Evolutionary conservation across 2,888 invertebrate genomes (phyloP).

Genomic region (Cheilosia soror): DNA sequence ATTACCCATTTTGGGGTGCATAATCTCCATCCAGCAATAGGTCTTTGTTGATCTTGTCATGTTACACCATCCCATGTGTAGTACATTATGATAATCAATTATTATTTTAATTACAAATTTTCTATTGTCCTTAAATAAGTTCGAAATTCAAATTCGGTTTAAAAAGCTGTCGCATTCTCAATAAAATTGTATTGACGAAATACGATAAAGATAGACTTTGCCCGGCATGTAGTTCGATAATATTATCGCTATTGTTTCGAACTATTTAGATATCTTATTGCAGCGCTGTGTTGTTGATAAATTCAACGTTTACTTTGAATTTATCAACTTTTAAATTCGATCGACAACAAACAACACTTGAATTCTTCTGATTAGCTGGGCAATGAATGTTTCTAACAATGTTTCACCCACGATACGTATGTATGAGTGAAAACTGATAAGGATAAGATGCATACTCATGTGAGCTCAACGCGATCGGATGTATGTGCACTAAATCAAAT

Average conservation of each 20-base stretch:
- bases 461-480: constrained; percentile 34
- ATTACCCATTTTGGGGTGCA: not conserved
- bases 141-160: no score
- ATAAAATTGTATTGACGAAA: constrained; percentile 2
- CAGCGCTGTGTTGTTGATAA: constrained; percentile 8
- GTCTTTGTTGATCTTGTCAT: no score
- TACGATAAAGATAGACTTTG: constrained; percentile 60
- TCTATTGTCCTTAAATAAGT: no score
- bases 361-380: constrained; percentile 37
- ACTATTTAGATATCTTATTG: constrained; percentile 25
- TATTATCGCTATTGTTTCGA: constrained; percentile 24
- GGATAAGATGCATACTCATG: constrained; percentile 47
- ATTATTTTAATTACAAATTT: no score
- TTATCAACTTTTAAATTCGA: constrained; percentile 60
- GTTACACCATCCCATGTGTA: no score
- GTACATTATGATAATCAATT: no score
- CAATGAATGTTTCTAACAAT: constrained; percentile 36
- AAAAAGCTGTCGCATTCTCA: not conserved
- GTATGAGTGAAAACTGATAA: constrained; percentile 60
- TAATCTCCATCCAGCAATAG: no score
- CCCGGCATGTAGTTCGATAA: constrained; percentile 6
- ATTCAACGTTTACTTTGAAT: not conserved
- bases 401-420: constrained; percentile 41
- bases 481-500: constrained; percentile 51
- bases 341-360: constrained; percentile 46